Evolutionary conservation across 1,140 invertebrate genomes (phyloP).

Genomic region (Cotesia typhae): DNA sequence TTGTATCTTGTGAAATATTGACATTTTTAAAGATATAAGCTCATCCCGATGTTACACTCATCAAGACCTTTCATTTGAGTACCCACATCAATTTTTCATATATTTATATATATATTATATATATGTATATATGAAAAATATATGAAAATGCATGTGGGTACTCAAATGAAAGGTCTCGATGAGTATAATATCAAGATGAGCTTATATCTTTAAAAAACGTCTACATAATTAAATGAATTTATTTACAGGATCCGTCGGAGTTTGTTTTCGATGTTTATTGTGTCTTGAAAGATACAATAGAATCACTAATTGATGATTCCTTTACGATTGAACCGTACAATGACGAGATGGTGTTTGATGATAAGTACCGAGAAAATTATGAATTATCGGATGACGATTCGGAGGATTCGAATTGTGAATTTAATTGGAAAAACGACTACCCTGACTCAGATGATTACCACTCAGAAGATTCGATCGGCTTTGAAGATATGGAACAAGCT

Average conservation of each 20-base stretch:
- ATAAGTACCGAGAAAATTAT: slow-evolving; percentile 43
- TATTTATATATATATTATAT: no score
- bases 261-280: slow-evolving; percentile 61
- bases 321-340: slow-evolving; percentile 41
- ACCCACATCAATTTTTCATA: no score
- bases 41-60: no score
- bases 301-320: slow-evolving; percentile 40
- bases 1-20: no score
- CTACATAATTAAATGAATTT: slow-evolving; percentile 20
- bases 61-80: no score
- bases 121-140: no score
- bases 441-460: slow-evolving; percentile 61
- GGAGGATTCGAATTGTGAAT: slow-evolving; percentile 68
- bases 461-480: slow-evolving; percentile 51
- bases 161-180: no score
- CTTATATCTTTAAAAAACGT: slow-evolving; percentile 1
- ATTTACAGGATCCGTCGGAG: background rate
- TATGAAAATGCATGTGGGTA: no score
- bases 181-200: no score
- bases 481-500: slow-evolving; percentile 55
- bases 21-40: no score
- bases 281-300: slow-evolving; percentile 20
- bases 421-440: slow-evolving; percentile 67
- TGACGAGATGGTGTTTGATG: background rate
- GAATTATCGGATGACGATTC: slow-evolving; percentile 53